phyloP scores from a whole-genome alignment of 2,888 invertebrate genomes.

The Cerastis rubricosa region DNA sequence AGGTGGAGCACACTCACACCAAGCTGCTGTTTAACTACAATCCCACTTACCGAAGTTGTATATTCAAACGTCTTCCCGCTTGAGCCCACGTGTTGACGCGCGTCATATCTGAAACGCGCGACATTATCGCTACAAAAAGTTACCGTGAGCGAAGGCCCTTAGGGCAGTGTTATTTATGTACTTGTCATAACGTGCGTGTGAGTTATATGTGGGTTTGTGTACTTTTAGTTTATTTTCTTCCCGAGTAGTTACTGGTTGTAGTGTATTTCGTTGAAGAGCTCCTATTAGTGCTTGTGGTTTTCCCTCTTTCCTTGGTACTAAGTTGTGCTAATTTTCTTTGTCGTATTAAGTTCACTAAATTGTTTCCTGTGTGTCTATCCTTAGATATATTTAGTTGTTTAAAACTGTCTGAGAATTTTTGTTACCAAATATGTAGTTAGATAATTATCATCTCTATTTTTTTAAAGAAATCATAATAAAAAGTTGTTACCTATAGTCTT shows the following conservation, averaged over 20 bases:
- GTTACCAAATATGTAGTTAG: neutral
- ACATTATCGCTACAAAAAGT: neutral
- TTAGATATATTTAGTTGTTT: neutral
- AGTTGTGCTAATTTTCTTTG: neutral
- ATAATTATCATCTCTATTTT: neutral
- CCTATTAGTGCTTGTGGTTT: constrained; percentile 8
- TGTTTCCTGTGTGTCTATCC: neutral
- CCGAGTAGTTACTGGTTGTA: constrained; percentile 27
- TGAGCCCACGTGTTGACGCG: neutral
- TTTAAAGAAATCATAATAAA: neutral
- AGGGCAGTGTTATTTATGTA: constrained; percentile 60
- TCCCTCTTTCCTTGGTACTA: constrained; percentile 1
- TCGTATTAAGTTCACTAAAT: too few species aligned
- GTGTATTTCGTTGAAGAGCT: constrained; percentile 26
- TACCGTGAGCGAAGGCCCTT: neutral
- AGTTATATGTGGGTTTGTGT: constrained; percentile 53
- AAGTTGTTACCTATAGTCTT: neutral
- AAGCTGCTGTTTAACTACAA: too few species aligned
- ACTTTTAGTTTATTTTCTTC: constrained; percentile 55
- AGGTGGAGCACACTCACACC: neutral
- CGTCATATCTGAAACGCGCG: neutral
- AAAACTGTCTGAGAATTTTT: neutral
- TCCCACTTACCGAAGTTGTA: too few species aligned
- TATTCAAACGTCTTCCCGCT: too few species aligned
- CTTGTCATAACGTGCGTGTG: constrained; percentile 62